Base-by-base conservation (phyloP, 1,140 invertebrate genomes). In the Pinna nobilis region DNA sequence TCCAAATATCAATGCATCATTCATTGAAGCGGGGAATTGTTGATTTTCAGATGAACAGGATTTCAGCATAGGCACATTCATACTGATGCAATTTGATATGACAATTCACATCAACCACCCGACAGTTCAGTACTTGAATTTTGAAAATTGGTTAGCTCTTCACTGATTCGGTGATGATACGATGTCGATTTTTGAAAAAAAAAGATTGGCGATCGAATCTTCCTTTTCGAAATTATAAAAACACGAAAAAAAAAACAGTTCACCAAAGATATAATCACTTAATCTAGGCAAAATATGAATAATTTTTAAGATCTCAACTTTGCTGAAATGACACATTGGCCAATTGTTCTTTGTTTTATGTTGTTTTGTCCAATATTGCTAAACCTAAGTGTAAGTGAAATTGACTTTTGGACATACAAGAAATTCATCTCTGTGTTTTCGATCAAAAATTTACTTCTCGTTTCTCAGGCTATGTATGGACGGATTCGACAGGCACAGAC, bases 401-500 rank as follows among this genome's bases (percentile, higher is more conserved):
- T n/a, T n/a, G n/a, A n/a, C n/a, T n/a, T n/a, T n/a, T n/a, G n/a
- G n/a, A n/a, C n/a, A n/a, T n/a, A n/a, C n/a, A n/a, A n/a, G n/a
- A n/a, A n/a, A n/a, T 44, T 44, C 39, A 11, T 6, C n/a, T 59
- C 18, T 9, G 23, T 4, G 30, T 44, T 63, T 41, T 41, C 25
- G 15, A 20, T 23, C n/a, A 41, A 59, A 59, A 18, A n/a, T 9
- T 11, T 59, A n/a, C 4, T n/a, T 20, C 6, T 9, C 11, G 1
- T 28, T 53, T 9, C 13, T 20, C 23, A 67, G 73, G 75, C n/a
- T 80, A 76, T 39, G 35, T 49, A 9, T 80, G 76, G 74, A 73
- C 60, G 33, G 79, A 82, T 25, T 63, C 66, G 0, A 67, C 60
- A 0, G 51, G 69, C 7, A 41, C 70, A 2, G 71, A 83, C 50